These are phyloP conservation scores for Lysandra coridon DNA, from an alignment of 2,888 invertebrate species.

Conservation along the genomic window DNA sequence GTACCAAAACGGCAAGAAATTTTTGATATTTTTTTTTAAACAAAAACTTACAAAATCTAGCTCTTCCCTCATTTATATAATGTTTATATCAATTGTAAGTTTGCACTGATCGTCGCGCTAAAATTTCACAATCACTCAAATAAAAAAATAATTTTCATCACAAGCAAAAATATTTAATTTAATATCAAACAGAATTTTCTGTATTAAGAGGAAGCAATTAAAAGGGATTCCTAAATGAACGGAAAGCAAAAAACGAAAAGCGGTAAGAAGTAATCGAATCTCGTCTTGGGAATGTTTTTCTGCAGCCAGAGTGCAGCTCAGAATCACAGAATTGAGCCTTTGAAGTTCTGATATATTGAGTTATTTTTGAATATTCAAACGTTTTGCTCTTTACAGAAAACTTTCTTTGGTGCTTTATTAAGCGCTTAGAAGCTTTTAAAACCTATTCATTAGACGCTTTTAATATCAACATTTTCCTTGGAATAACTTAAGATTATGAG, in stretches of 20 bases:
- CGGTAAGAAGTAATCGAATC: slow-evolving; percentile 11
- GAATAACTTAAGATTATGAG: neutral
- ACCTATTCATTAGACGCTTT: neutral
- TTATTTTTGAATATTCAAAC: slow-evolving; percentile 11
- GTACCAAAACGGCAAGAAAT: too few species aligned
- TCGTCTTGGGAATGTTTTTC: slow-evolving; percentile 8
- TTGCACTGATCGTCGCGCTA: too few species aligned
- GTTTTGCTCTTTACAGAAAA: neutral
- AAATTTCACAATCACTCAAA: too few species aligned
- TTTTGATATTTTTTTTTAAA: too few species aligned
- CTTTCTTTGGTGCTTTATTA: neutral
- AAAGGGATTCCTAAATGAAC: neutral
- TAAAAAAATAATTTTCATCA: too few species aligned
- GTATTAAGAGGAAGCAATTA: slow-evolving; percentile 1
- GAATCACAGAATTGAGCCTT: neutral
- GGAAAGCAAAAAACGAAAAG: neutral
- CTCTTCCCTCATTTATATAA: too few species aligned
- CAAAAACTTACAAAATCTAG: too few species aligned
- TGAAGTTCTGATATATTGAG: slow-evolving; percentile 10
- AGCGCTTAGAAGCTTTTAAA: neutral
- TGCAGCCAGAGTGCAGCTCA: slow-evolving; percentile 9
- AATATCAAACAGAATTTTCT: neutral
- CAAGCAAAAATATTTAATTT: neutral
- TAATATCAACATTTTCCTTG: neutral
- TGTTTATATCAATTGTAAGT: too few species aligned